phyloP scores from a whole-genome alignment of 1,140 invertebrate species.

The Daktulosphaira vitifoliae region DNA sequence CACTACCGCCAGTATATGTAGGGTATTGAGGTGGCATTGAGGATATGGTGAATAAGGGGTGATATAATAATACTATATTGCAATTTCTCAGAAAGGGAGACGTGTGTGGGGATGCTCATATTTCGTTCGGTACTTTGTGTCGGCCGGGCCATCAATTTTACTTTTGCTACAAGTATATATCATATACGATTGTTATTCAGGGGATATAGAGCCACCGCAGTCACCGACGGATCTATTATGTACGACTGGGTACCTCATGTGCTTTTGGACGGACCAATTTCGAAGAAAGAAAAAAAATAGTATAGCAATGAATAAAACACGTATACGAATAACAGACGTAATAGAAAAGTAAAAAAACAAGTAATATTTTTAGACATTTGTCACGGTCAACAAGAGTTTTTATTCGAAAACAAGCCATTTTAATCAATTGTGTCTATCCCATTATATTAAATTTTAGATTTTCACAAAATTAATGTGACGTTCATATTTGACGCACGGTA shows the following conservation, averaged over 20 bases:
- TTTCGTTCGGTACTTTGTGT: constrained; percentile 33
- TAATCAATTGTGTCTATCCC: too few species aligned
- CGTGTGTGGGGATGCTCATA: constrained; percentile 24
- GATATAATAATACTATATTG: constrained; percentile 26
- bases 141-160: constrained; percentile 32
- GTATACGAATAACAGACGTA: neutral
- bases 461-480: too few species aligned
- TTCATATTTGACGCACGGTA: too few species aligned
- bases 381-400: constrained; percentile 2
- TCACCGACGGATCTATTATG: constrained; percentile 31
- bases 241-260: constrained; percentile 20
- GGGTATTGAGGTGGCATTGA: neutral
- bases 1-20: neutral
- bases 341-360: too few species aligned
- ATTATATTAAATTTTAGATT: too few species aligned
- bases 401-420: too few species aligned
- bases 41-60: neutral
- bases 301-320: neutral
- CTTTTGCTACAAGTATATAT: constrained; percentile 30
- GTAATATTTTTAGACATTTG: constrained; percentile 23
- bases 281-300: constrained; percentile 5
- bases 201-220: constrained; percentile 5
- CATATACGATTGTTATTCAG: constrained; percentile 32
- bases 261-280: constrained; percentile 19
- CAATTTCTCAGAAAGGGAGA: constrained; percentile 8